Base-by-base conservation (phyloP, 2,797 vertebrate genomes). In the Malurus leucopterus region DNA sequence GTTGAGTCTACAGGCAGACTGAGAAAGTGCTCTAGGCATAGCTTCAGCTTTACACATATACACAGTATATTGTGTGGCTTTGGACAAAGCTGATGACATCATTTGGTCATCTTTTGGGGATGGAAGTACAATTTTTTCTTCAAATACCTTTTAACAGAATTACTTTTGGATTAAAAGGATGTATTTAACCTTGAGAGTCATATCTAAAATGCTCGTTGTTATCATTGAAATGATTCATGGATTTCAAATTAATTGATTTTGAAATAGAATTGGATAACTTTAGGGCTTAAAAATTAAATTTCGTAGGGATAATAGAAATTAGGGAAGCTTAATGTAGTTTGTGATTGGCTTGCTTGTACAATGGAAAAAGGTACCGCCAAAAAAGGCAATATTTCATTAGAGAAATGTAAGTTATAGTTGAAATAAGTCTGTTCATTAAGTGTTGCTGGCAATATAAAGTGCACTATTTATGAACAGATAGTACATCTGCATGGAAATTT, bases 221-320 rank as follows among this genome's bases (percentile, higher is more conserved):
- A 86, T 20, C 49, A 26, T 58, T 78, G 40, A 75, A 84, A 55
- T 32, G 11, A 55, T 75, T 89, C 2, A 11, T 78, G 55, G 61
- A 57, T 80, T 90, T 83, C 44, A 74, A 54, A 40, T 83, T 38
- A 62, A 74, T 89, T 80, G 16, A 75, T 92, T 89, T 86, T 55
- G 65, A 90, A 87, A 61, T 53, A 85, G 30, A 62, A 49, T 36
- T 71, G 40, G 50, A 34, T 83, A 92, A 23, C 40, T 70, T n/a
- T 67, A 76, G 47, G 50, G 32, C 50, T 89, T 89, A 68, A 71
- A 92, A 61, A 87, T 64, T 54, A 50, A 21, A 54, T 71, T 72
- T 84, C 21, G 3, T 29, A 41, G 55, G n/a, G 51, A 43, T 54
- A 55, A 47, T 21, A 75, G 51, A 63, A 85, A 71, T 86, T 49